Evolutionary conservation across 2,888 invertebrate genomes (phyloP).

Genomic region (Serrognathus titanus): DNA sequence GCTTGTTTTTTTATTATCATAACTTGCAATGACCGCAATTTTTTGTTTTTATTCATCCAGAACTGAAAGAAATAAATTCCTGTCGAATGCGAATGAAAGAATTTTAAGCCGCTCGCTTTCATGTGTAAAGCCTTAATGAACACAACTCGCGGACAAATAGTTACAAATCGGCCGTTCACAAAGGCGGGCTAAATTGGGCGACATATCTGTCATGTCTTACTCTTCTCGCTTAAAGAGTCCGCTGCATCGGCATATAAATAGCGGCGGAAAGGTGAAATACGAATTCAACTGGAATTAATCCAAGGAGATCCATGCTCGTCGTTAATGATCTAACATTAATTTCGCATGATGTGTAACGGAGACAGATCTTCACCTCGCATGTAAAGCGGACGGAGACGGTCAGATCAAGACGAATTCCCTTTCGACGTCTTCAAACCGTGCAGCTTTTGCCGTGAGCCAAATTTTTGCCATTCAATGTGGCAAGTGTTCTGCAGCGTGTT

Average conservation of each 20-base stretch:
- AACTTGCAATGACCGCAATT: no score
- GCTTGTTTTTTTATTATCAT: no score
- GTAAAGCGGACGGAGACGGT: no score
- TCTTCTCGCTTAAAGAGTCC: background rate
- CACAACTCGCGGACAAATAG: conserved; percentile 28
- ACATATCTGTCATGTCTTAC: conserved; percentile 25
- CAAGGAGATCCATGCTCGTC: conserved; percentile 32
- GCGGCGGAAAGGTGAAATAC: conserved; percentile 11
- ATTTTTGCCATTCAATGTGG: no score
- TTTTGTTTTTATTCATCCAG: no score
- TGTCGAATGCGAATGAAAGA: background rate
- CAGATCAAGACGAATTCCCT: no score
- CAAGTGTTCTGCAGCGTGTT: no score
- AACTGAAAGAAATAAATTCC: background rate
- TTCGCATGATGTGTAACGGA: conserved; percentile 21
- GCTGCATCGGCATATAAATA: background rate
- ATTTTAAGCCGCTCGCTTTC: background rate
- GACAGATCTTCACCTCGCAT: background rate
- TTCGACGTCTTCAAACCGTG: no score
- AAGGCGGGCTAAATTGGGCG: conserved; percentile 24
- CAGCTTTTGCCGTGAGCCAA: no score
- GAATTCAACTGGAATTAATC: conserved; percentile 31
- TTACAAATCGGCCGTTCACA: conserved; percentile 28
- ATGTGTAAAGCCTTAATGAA: conserved; percentile 18
- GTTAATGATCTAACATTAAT: conserved; percentile 31